Base-by-base conservation (phyloP, 1,140 invertebrate genomes). In the Oedothorax gibbosus region DNA sequence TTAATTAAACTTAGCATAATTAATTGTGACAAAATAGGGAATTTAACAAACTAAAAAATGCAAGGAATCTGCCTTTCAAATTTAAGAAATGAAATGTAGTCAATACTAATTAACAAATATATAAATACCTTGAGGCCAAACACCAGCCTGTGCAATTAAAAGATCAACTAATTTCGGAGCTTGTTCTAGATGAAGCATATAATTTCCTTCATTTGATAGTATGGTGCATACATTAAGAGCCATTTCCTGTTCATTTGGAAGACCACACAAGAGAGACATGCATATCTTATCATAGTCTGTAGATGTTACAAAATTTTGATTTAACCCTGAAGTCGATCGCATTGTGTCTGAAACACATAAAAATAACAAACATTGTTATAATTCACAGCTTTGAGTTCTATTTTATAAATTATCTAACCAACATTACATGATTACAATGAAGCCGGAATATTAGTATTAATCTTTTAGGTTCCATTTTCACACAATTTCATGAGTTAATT, bases 231-330 rank as follows among this genome's bases (percentile, higher is more conserved):
- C 96, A 90, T 99, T 99, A 77, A 99, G 95, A 5, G 97, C 97
- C 91, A 99, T 98, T 89, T 99, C 98, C 89, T 99, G 96, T 91
- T 99, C 98, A 90, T 99, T 99, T 15, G 98, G 98, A 87, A 99
- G 91, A 0, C 98, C 98, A 56, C 96, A 97, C 20, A 98, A 90
- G 9, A 99, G 91, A 0, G 98, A 98, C 51, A 98, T 91, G 21
- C 96, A 93, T 14, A 99, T 91, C 87, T 95, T 94, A 87, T 97
- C 95, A 88, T 98, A 97, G 88, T 96, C 95, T 14, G 94, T 95
- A 64, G 94, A 91, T 87, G 93, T 94, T 86, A 95, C 94, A 50
- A 97, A 90, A 87, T 95, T 91, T 20, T 92, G 90, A 56, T 93
- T 94, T 79, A 96, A 89, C 77, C 94, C 94, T 88, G 85, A 65